Percentiles rank a stretch among this genome's conserved stretches.
These are phyloP conservation scores for Alcis repandata DNA, from an alignment of 2,888 invertebrate species.

Conservation along the genomic window DNA sequence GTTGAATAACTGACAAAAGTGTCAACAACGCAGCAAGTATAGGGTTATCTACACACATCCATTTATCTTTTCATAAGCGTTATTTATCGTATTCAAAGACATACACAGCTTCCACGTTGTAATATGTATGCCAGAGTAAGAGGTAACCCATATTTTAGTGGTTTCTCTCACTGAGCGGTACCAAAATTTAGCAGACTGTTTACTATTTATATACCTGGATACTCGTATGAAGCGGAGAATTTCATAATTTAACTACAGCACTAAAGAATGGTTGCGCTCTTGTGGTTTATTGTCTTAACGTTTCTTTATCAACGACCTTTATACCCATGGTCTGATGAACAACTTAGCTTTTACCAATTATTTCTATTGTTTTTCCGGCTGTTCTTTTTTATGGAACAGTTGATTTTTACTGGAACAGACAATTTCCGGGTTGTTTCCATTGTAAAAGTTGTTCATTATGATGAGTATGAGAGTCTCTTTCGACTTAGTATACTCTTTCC, in stretches of 20 bases:
- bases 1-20: background rate
- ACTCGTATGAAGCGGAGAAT: background rate
- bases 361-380: no score
- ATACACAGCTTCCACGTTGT: conserved; percentile 8
- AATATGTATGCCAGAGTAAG: conserved; percentile 24
- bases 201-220: conserved; percentile 12
- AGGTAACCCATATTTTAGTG: conserved; percentile 27
- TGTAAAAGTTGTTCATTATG: no score
- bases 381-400: no score
- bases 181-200: conserved; percentile 20
- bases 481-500: no score
- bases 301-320: no score
- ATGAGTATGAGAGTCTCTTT: no score
- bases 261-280: background rate
- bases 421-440: no score
- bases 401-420: no score
- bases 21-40: background rate
- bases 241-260: background rate
- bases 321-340: no score
- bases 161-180: conserved; percentile 19
- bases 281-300: no score
- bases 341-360: no score
- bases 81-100: conserved; percentile 16
- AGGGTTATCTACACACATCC: background rate
- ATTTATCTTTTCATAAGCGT: conserved; percentile 11